phyloP scores from a whole-genome alignment of 1,140 invertebrate genomes.

The Zaprionus davidi region DNA sequence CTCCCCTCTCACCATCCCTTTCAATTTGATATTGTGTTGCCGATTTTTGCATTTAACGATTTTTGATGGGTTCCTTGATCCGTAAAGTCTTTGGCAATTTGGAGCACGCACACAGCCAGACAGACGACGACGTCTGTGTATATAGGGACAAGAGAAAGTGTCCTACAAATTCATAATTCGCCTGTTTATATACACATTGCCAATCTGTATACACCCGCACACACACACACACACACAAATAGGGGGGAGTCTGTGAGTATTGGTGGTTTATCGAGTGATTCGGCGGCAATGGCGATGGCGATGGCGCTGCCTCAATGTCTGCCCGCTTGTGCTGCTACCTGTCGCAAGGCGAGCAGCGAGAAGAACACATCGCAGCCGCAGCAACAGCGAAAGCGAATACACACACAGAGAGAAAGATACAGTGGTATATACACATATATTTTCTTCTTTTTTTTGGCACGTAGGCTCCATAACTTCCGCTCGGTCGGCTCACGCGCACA shows the following conservation, averaged over 20 bases:
- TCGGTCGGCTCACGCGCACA: slow-evolving; percentile 75
- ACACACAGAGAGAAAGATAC: slow-evolving; percentile 20
- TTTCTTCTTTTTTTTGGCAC: slow-evolving; percentile 50
- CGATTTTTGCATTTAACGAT: slow-evolving; percentile 76
- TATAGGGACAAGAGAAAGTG: slow-evolving; percentile 42
- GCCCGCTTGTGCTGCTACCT: slow-evolving; percentile 58
- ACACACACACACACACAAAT: slow-evolving; percentile 15
- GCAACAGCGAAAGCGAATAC: slow-evolving; percentile 63
- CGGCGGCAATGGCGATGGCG: slow-evolving; percentile 6
- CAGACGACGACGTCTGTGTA: neutral
- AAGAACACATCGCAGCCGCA: slow-evolving; percentile 24
- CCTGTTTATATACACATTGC: slow-evolving; percentile 65
- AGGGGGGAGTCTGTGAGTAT: slow-evolving; percentile 46
- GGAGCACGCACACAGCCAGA: slow-evolving; percentile 30
- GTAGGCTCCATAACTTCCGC: slow-evolving; percentile 80
- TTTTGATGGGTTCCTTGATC: slow-evolving; percentile 80
- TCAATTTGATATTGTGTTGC: slow-evolving; percentile 46
- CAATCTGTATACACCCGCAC: slow-evolving; percentile 30
- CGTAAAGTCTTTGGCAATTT: slow-evolving; percentile 73
- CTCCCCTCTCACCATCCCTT: neutral
- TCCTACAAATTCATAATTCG: slow-evolving; percentile 79
- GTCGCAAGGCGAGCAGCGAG: slow-evolving; percentile 28
- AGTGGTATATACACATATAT: slow-evolving; percentile 21
- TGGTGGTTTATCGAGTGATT: slow-evolving; percentile 67
- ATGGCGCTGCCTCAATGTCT: slow-evolving; percentile 65